These are phyloP conservation scores for Brevimyrus niger DNA, from an alignment of 2,113 vertebrate species.

Conservation along the genomic window DNA sequence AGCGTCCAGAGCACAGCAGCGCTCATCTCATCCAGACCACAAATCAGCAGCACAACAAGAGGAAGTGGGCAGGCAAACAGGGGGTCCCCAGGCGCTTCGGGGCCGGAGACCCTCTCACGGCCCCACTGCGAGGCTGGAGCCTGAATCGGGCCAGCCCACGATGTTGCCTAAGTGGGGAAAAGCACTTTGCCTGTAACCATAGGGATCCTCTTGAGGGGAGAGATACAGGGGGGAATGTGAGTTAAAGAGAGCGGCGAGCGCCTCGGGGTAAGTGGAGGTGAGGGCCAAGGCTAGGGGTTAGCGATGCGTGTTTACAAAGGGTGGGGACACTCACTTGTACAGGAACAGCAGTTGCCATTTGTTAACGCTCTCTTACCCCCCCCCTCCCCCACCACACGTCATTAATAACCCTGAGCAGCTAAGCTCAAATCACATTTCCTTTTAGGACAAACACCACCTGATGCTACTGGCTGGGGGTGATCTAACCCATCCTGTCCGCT, in stretches of 20 bases:
- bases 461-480: conserved; percentile 38
- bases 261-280: background rate
- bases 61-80: background rate
- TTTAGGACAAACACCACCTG: conserved; percentile 39
- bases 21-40: background rate
- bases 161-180: background rate
- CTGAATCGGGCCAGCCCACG: background rate
- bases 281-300: background rate
- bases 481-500: conserved; percentile 42
- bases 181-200: background rate
- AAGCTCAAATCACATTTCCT: conserved; percentile 37
- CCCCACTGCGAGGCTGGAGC: background rate
- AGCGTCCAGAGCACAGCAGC: background rate
- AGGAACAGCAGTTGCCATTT: conserved; percentile 35
- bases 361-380: conserved; percentile 43
- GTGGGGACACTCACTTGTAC: conserved; percentile 32
- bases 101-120: background rate
- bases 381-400: conserved; percentile 27
- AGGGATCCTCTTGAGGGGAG: conserved; percentile 1
- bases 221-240: background rate
- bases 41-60: background rate
- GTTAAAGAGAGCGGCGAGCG: background rate
- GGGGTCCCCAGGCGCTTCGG: background rate
- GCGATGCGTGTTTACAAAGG: conserved; percentile 2
- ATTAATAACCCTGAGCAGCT: conserved; percentile 32